Base-by-base conservation (phyloP, 2,888 invertebrate species). In the Trissolcus japonicus region DNA sequence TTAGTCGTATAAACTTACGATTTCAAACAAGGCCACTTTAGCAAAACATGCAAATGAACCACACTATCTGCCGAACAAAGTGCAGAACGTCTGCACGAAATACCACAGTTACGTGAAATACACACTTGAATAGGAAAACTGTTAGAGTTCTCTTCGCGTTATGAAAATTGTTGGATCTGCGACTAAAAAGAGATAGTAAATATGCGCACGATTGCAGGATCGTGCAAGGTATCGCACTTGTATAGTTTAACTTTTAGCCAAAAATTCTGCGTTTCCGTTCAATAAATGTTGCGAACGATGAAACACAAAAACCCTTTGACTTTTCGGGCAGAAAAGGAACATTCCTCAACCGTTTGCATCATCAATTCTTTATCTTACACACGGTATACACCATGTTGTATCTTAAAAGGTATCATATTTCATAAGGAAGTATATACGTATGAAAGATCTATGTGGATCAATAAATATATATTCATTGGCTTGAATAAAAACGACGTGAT, bases 1-100 rank as follows among this genome's bases (percentile, higher is more conserved):
- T 53, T 17, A 53, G 40, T 41, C 29, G 51, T 43, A 14, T 53
- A 40, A 6, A 57, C 43, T 29, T 41, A 7, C 17, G 51, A 68
- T 59, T 46, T 14, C 1, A 46, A 46, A 46, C n/a, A n/a, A 14
- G 54, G 29, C 60, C 69, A 60, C 69, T 76, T 60, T 51, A 35
- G 35, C 35, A 51, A n/a, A 9, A 46, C 71, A 71, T 71, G 76
- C 61, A 71, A 76, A 76, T 76, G 71, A 71, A 17, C 41, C 54
- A 48, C 57, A 48, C 51, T 61, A 19, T 16, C 43, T 35, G 57
- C 54, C 9, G 11, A 9, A 35, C 35, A 35, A 35, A 35, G 35
- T 35, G 50, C 25, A 21, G 29, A 69, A 67, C 54, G 62, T 72
- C 71, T 35, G 60, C 21, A 50, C 51, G 13, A 73, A 73, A 73